A percentile compares a stretch with the other conserved stretches of the same genome.
Conservation (phyloP, 2,888 invertebrate genomes). For the Balanococcus diminutus region DNA sequence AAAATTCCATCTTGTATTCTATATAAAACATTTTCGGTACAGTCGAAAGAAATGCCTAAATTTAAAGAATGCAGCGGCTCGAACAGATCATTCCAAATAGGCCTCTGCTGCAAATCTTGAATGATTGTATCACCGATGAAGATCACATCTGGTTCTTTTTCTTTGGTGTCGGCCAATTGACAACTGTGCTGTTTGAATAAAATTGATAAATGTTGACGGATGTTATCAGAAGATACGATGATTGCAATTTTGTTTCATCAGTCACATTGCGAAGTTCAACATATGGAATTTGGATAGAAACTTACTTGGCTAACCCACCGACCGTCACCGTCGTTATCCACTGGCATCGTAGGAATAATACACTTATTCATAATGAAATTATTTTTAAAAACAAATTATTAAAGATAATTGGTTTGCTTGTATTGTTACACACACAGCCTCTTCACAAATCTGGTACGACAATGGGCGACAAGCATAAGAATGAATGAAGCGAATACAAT, state of each 20-base stretch:
- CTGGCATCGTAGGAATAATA: constrained; percentile 68
- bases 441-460: too few species aligned
- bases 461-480: too few species aligned
- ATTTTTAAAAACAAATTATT: too few species aligned
- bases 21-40: constrained; percentile 89
- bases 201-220: too few species aligned
- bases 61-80: constrained; percentile 90
- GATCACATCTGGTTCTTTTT: constrained; percentile 89
- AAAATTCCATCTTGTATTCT: constrained; percentile 87
- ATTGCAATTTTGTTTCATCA: not conserved
- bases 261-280: too few species aligned
- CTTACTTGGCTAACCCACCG: constrained; percentile 58
- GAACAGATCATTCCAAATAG: constrained; percentile 89
- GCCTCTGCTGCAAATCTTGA: constrained; percentile 80
- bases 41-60: constrained; percentile 87
- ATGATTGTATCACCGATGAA: constrained; percentile 90
- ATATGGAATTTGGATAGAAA: not conserved
- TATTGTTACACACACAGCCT: too few species aligned
- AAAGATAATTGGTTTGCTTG: too few species aligned
- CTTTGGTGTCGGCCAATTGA: constrained; percentile 82
- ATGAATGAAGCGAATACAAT: too few species aligned
- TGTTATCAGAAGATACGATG: not conserved
- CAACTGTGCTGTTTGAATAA: constrained; percentile 75
- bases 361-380: constrained; percentile 58
- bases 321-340: constrained; percentile 82